Evolutionary conservation across 2,113 vertebrate genomes (phyloP).

Genomic region (Pimephales promelas): DNA sequence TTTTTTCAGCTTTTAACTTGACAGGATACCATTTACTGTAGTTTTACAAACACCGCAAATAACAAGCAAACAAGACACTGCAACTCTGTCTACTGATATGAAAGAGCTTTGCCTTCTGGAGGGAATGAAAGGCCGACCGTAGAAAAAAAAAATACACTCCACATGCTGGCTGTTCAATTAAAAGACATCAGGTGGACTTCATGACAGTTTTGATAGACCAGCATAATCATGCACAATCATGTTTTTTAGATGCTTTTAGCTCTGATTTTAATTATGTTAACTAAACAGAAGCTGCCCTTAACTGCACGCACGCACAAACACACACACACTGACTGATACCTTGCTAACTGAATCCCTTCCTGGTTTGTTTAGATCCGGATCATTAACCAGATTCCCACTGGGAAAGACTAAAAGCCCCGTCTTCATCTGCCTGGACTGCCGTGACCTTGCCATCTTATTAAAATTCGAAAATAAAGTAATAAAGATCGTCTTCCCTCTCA

Average conservation of each 20-base stretch:
- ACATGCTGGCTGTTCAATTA: neutral
- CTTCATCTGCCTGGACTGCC: constrained; percentile 13
- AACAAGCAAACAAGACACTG: neutral
- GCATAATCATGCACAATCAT: too few species aligned
- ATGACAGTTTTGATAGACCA: too few species aligned
- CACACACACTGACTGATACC: neutral
- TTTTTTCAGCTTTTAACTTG: neutral
- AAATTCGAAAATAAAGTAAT: constrained; percentile 50
- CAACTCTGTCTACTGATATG: neutral
- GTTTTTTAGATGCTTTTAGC: too few species aligned
- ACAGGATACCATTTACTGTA: neutral
- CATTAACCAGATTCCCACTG: constrained; percentile 43
- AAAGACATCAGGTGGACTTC: neutral
- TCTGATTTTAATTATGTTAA: too few species aligned
- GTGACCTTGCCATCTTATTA: constrained; percentile 44
- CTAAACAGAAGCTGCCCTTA: neutral
- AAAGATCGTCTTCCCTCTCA: neutral
- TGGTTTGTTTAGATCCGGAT: neutral
- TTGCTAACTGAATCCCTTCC: neutral
- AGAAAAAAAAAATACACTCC: neutral
- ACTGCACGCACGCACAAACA: neutral
- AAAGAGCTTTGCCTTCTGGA: neutral
- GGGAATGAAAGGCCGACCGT: neutral
- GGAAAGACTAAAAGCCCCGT: constrained; percentile 42
- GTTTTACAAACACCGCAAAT: neutral